phyloP scores from a whole-genome alignment of 2,888 invertebrate species.

The Drosophila diplacantha region DNA sequence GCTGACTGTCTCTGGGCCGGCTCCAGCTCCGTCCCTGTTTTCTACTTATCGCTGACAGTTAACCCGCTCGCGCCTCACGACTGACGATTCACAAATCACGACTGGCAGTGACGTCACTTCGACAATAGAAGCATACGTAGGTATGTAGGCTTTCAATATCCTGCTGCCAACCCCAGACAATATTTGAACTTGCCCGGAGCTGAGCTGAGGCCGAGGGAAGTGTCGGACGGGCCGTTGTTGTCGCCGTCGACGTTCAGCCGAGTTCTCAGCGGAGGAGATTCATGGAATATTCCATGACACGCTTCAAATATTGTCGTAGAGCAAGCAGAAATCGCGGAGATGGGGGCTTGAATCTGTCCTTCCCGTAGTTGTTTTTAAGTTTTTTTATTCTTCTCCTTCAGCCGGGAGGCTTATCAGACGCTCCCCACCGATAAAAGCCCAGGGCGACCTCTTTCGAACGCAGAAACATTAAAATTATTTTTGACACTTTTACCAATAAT shows the following conservation, averaged over 20 bases:
- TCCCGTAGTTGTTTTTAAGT: constrained; percentile 44
- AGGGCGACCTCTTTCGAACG: constrained; percentile 4
- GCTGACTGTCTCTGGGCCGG: constrained; percentile 18
- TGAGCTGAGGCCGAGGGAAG: constrained; percentile 43
- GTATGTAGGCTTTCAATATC: constrained; percentile 19
- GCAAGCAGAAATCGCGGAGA: constrained; percentile 54
- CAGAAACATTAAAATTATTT: constrained; percentile 43
- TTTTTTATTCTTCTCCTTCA: constrained; percentile 14
- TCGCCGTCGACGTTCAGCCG: constrained; percentile 29
- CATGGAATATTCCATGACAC: constrained; percentile 69
- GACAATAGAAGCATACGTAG: constrained; percentile 45
- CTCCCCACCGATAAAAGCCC: constrained; percentile 17
- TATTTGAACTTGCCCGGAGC: constrained; percentile 58
- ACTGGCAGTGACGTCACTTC: constrained; percentile 52
- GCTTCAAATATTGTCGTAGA: constrained; percentile 66
- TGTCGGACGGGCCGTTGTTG: constrained; percentile 30
- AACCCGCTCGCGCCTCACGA: constrained; percentile 26
- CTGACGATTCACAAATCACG: not conserved
- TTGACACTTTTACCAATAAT: constrained; percentile 48
- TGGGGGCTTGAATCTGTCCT: constrained; percentile 38
- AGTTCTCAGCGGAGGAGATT: constrained; percentile 28
- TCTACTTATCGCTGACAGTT: constrained; percentile 44
- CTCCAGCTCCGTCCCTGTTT: constrained; percentile 1
- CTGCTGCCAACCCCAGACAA: constrained; percentile 37
- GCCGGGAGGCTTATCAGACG: constrained; percentile 29